Percentiles rank a stretch among this genome's conserved stretches.
phyloP scores from a whole-genome alignment of 1,140 invertebrate genomes.

The Calliopsis andreniformis region DNA sequence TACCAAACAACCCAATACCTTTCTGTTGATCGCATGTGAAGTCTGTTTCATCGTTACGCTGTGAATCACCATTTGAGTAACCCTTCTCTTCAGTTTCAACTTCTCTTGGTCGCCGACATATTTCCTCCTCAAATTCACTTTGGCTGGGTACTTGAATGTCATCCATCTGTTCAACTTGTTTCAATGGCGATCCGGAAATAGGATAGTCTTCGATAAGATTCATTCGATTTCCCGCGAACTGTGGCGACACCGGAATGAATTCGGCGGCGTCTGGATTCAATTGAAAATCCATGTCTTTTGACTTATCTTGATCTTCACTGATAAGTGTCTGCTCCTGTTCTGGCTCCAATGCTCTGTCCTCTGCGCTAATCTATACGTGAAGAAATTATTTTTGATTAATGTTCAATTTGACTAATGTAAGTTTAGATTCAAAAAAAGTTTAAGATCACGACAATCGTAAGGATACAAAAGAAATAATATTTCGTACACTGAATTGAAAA shows the following conservation, averaged over 20 bases:
- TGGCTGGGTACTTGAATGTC: conserved; percentile 85
- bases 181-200: conserved; percentile 85
- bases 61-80: conserved; percentile 47
- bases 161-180: conserved; percentile 81
- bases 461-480: too few species aligned
- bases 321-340: neutral
- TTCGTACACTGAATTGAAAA: too few species aligned
- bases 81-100: conserved; percentile 78
- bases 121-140: conserved; percentile 84
- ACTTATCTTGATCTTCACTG: conserved; percentile 35
- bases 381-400: neutral
- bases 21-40: conserved; percentile 29
- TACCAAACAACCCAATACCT: conserved; percentile 62
- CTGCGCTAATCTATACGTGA: conserved; percentile 45
- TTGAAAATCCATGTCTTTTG: conserved; percentile 86
- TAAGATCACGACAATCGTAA: too few species aligned
- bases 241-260: conserved; percentile 85
- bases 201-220: conserved; percentile 80
- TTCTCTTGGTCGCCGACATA: conserved; percentile 83
- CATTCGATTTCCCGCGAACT: conserved; percentile 49
- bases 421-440: too few species aligned
- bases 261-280: conserved; percentile 88
- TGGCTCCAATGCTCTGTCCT: conserved; percentile 1
- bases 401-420: too few species aligned
- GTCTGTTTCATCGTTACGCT: conserved; percentile 1